Evolutionary conservation across 2,797 vertebrate genomes (phyloP).

Genomic region (Crypturellus tataupa): DNA sequence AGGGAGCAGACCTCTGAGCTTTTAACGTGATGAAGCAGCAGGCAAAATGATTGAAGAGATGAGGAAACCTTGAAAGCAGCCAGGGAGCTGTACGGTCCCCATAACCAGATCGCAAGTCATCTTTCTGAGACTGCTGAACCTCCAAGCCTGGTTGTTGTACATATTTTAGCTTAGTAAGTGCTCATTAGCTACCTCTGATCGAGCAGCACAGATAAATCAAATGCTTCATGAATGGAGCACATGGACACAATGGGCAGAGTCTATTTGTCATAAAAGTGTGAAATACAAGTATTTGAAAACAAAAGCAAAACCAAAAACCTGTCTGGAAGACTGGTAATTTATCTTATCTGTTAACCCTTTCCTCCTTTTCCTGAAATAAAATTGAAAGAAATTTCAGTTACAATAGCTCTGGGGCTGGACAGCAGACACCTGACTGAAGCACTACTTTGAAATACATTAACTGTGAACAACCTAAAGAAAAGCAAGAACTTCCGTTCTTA

Average conservation of each 20-base stretch:
- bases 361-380: not conserved
- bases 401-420: not conserved
- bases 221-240: not conserved
- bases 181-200: not conserved
- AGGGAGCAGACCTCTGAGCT: not conserved
- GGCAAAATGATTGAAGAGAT: not conserved
- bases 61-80: not conserved
- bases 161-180: not conserved
- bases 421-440: not conserved
- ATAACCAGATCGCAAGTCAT: no score
- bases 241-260: not conserved
- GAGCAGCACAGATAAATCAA: not conserved
- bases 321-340: not conserved
- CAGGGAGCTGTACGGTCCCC: not conserved
- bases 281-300: not conserved
- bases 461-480: not conserved
- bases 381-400: slow-evolving; percentile 31
- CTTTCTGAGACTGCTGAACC: not conserved
- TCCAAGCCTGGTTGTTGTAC: not conserved
- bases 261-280: not conserved
- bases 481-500: not conserved
- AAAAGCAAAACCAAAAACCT: not conserved
- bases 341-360: not conserved
- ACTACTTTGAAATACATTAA: not conserved
- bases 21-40: not conserved